phyloP scores from a whole-genome alignment of 2,888 invertebrate species.

The Cantharis lateralis region DNA sequence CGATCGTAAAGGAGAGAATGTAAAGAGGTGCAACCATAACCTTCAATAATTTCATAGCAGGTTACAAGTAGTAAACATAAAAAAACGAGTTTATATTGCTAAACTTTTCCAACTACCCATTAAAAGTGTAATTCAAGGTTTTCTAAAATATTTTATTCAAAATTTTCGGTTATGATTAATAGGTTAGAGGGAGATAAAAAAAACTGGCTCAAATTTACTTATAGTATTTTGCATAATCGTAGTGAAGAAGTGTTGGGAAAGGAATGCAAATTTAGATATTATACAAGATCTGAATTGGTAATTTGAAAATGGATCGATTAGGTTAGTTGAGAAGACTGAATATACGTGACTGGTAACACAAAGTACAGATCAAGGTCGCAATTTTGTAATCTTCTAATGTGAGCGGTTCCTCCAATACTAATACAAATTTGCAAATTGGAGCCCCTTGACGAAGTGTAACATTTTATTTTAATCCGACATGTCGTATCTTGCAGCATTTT shows the following conservation, averaged over 20 bases:
- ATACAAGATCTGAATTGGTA: slow-evolving; percentile 16
- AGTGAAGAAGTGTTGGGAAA: not conserved
- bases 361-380: slow-evolving; percentile 17
- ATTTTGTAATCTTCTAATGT: slow-evolving; percentile 4
- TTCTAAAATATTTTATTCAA: not conserved
- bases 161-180: not conserved
- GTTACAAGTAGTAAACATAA: not conserved
- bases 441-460: not conserved
- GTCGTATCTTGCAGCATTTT: not conserved
- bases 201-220: not conserved
- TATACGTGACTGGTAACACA: slow-evolving; percentile 7
- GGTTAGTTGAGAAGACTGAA: not conserved
- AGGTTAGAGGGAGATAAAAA: not conserved
- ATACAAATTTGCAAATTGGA: not conserved
- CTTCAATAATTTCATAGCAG: not conserved
- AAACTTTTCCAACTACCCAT: not conserved
- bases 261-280: slow-evolving; percentile 18
- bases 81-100: not conserved
- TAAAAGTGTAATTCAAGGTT: not conserved
- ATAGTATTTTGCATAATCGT: slow-evolving; percentile 13
- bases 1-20: not conserved
- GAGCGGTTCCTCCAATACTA: not conserved
- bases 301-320: slow-evolving; percentile 18
- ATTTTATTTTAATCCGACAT: not conserved
- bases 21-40: not conserved